Conservation (phyloP, 2,797 vertebrate genomes). For the Euthynnus affinis region DNA sequence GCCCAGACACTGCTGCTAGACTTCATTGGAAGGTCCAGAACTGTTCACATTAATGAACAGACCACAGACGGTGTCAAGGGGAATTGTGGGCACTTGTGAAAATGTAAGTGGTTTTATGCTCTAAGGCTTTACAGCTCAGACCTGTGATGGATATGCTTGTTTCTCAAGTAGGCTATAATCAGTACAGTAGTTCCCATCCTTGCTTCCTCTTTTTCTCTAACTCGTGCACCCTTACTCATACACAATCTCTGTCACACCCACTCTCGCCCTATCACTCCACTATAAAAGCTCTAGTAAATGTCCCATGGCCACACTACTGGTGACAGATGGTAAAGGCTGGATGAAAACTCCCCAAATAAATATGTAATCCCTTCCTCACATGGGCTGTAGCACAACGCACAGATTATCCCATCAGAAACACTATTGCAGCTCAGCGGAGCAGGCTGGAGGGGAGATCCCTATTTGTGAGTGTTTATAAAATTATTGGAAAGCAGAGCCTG, state of each 20-base stretch:
- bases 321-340: constrained; percentile 84
- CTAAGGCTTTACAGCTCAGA: not conserved
- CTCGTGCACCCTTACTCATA: constrained; percentile 1
- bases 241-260: constrained; percentile 19
- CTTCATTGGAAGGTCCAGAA: not conserved
- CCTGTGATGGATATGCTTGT: not conserved
- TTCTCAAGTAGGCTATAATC: not conserved
- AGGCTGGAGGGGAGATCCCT: constrained; percentile 34
- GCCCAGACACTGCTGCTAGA: not conserved
- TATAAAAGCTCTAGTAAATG: constrained; percentile 58
- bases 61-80: not conserved
- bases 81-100: not conserved
- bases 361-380: constrained; percentile 85
- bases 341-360: constrained; percentile 83
- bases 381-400: constrained; percentile 64
- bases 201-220: constrained; percentile 14
- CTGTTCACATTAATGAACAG: not conserved
- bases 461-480: constrained; percentile 23
- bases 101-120: constrained; percentile 15
- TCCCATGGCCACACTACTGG: constrained; percentile 51
- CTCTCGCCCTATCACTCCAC: constrained; percentile 23
- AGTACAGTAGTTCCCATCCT: not conserved
- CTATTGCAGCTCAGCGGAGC: constrained; percentile 32
- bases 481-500: constrained; percentile 24
- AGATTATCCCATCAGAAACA: constrained; percentile 78